phyloP scores from a whole-genome alignment of 2,888 invertebrate genomes.

The Polymixis flavicincta region DNA sequence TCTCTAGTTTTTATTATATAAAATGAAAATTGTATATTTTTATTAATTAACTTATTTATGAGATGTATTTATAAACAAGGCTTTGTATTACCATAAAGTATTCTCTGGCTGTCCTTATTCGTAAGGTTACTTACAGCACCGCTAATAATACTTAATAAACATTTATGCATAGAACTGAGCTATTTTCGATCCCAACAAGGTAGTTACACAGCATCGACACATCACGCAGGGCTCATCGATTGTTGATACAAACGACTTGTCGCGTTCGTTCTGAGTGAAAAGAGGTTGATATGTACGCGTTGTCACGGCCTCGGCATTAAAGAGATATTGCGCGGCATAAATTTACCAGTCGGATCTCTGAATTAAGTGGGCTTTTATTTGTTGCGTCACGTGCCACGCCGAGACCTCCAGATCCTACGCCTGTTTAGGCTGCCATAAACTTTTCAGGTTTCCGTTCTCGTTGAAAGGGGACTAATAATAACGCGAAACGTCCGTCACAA shows the following conservation, averaged over 20 bases:
- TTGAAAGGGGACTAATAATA: slow-evolving; percentile 65
- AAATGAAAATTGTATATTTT: background rate
- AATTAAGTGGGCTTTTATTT: slow-evolving; percentile 89
- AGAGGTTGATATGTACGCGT: slow-evolving; percentile 86
- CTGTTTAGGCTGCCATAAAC: slow-evolving; percentile 77
- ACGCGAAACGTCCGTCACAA: slow-evolving; percentile 36
- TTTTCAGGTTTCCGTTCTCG: slow-evolving; percentile 71
- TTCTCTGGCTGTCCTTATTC: slow-evolving; percentile 22
- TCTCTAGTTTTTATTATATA: background rate
- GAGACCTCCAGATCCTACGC: slow-evolving; percentile 77
- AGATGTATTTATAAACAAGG: slow-evolving; percentile 12
- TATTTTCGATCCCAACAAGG: slow-evolving; percentile 67
- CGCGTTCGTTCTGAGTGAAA: slow-evolving; percentile 76
- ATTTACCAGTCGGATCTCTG: slow-evolving; percentile 86
- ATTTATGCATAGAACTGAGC: slow-evolving; percentile 61
- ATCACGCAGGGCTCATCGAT: slow-evolving; percentile 73
- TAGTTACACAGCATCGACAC: slow-evolving; percentile 67
- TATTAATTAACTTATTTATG: slow-evolving; percentile 27
- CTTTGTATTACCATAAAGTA: slow-evolving; percentile 34
- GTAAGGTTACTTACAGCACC: slow-evolving; percentile 47
- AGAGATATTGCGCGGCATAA: slow-evolving; percentile 88
- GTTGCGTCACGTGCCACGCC: slow-evolving; percentile 84
- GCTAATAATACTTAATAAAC: slow-evolving; percentile 59
- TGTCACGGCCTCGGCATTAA: slow-evolving; percentile 87
- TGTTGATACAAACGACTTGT: slow-evolving; percentile 82